These are phyloP conservation scores for Drosophila albomicans DNA, from an alignment of 1,140 invertebrate genomes.

Conservation along the genomic window DNA sequence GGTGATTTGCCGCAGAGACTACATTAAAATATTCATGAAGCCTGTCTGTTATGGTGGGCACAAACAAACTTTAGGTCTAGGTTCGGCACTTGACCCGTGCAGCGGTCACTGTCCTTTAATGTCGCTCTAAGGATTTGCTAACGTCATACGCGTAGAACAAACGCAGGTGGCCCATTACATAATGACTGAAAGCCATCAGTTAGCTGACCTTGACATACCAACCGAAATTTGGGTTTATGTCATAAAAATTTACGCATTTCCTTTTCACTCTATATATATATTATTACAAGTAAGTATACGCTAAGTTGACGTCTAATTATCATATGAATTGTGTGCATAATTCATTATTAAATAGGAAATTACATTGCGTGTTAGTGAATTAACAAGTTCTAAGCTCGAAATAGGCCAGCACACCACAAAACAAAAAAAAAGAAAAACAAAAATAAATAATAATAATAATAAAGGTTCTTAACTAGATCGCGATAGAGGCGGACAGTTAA, in stretches of 20 bases:
- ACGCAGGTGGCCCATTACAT: conserved; percentile 31
- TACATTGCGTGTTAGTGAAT: conserved; percentile 68
- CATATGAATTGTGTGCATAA: conserved; percentile 52
- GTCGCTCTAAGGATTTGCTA: conserved; percentile 37
- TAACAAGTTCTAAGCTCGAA: conserved; percentile 43
- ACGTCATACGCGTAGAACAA: conserved; percentile 15
- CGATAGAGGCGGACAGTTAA: conserved; percentile 11
- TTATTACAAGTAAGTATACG: conserved; percentile 17
- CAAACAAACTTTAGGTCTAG: neutral
- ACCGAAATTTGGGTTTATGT: conserved; percentile 31
- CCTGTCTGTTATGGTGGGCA: neutral
- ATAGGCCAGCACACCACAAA: conserved; percentile 20
- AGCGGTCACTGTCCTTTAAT: conserved; percentile 46
- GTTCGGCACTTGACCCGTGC: neutral
- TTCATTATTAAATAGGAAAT: conserved; percentile 61
- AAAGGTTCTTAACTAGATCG: conserved; percentile 25
- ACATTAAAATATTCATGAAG: conserved; percentile 29
- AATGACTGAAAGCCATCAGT: neutral
- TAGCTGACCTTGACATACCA: conserved; percentile 50
- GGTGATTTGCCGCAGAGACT: conserved; percentile 28
- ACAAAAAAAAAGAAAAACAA: conserved; percentile 3
- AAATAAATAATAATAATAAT: too few relatives aligned
- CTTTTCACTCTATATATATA: conserved; percentile 20
- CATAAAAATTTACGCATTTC: conserved; percentile 22
- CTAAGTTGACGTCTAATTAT: conserved; percentile 23